Evolutionary conservation across 2,113 vertebrate species (phyloP).

Genomic region (Macaca fascicularis): DNA sequence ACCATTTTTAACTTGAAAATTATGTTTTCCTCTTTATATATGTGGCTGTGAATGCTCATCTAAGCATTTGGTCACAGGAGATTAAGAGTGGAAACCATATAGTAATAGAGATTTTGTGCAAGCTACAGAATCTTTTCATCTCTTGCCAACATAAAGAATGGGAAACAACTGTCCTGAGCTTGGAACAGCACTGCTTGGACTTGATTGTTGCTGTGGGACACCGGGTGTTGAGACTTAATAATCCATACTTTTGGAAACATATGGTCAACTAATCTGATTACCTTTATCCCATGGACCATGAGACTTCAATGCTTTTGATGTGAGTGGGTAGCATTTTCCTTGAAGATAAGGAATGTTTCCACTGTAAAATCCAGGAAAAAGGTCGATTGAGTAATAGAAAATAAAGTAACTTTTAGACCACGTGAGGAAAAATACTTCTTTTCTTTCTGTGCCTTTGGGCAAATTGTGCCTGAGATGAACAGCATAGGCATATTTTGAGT

Average conservation of each 20-base stretch:
- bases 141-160: conserved; percentile 17
- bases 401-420: background rate
- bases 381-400: background rate
- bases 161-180: background rate
- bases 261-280: background rate
- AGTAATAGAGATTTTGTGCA: background rate
- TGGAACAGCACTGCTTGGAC: background rate
- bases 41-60: background rate
- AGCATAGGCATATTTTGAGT: background rate
- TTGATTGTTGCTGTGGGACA: background rate
- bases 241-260: background rate
- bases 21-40: background rate
- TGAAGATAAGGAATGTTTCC: background rate
- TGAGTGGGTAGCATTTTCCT: background rate
- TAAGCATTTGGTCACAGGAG: background rate
- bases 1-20: background rate
- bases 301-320: background rate
- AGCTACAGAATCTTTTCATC: background rate
- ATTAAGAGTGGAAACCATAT: background rate
- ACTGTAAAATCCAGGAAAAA: background rate
- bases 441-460: background rate
- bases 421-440: background rate
- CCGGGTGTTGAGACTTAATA: background rate
- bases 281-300: background rate
- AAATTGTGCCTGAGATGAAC: background rate